Evolutionary conservation across 2,888 invertebrate genomes (phyloP).

Genomic region (Cataglyphis rosenhaueri): DNA sequence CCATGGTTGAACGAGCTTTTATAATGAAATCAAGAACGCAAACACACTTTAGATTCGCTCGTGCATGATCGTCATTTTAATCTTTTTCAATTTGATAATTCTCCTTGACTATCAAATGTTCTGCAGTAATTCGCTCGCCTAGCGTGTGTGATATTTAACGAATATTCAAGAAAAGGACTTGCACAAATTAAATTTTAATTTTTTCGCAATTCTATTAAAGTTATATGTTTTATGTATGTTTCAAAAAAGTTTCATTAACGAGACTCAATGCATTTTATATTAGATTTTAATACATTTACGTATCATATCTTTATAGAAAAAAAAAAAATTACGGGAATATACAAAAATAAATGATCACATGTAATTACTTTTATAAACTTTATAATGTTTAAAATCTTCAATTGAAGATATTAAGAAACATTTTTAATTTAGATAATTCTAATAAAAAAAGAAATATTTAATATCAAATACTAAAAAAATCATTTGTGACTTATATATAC

Average conservation of each 20-base stretch:
- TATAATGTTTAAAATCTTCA: not conserved
- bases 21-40: conserved; percentile 28
- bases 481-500: not conserved
- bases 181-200: conserved; percentile 5
- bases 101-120: conserved; percentile 26
- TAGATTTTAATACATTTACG: not conserved
- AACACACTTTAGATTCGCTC: conserved; percentile 23
- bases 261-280: not conserved
- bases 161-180: conserved; percentile 18
- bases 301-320: not conserved
- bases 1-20: not conserved
- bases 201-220: not conserved
- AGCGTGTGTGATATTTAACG: not conserved
- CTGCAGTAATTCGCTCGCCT: not conserved
- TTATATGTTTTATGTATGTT: not conserved
- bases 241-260: not conserved
- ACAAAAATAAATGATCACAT: not conserved
- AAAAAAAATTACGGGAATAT: not conserved
- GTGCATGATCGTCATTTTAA: conserved; percentile 29
- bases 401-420: not conserved
- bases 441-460: not conserved
- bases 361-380: not conserved
- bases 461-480: not conserved
- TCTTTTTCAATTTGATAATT: conserved; percentile 49
- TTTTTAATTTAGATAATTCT: not conserved